A percentile compares a stretch with the other conserved stretches of the same genome.
Evolutionary conservation across 1,140 invertebrate genomes (phyloP).

Genomic region (Diachasmimorpha longicaudata): DNA sequence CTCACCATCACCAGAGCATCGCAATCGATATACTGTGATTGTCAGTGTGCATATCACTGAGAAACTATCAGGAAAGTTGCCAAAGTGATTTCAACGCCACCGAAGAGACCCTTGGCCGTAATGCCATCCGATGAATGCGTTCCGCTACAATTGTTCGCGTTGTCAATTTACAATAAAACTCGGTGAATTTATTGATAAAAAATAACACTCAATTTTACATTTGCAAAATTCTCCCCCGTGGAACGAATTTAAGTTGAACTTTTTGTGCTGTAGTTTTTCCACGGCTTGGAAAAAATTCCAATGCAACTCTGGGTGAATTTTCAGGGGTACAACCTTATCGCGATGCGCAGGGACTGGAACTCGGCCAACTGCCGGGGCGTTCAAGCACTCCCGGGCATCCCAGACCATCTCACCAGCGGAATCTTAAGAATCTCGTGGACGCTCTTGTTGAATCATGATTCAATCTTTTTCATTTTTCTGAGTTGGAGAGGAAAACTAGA

Average conservation of each 20-base stretch:
- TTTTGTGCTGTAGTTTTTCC: too few species aligned
- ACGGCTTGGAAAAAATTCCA: background rate
- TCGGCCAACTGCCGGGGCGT: conserved; percentile 23
- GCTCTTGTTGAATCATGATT: conserved; percentile 10
- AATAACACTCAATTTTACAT: background rate
- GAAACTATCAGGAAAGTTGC: background rate
- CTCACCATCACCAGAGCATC: background rate
- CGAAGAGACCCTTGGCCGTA: background rate
- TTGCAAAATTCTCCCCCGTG: background rate
- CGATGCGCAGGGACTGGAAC: conserved; percentile 17
- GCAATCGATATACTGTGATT: background rate
- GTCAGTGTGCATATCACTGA: background rate
- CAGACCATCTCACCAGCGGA: conserved; percentile 28
- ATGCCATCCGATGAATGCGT: background rate
- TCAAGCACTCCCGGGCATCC: conserved; percentile 34
- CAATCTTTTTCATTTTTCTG: background rate
- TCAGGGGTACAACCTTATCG: conserved; percentile 15
- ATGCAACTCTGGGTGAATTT: background rate
- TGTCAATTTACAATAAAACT: background rate
- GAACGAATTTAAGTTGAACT: too few species aligned
- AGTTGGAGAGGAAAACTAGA: too few species aligned
- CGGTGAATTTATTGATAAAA: background rate
- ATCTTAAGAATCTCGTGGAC: conserved; percentile 12
- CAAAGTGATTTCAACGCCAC: background rate
- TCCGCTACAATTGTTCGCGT: background rate